Evolutionary conservation across 2,888 invertebrate genomes (phyloP), one percentile per base, ranked within the genome.

Genomic region (Mythimna vitellina): DNA sequence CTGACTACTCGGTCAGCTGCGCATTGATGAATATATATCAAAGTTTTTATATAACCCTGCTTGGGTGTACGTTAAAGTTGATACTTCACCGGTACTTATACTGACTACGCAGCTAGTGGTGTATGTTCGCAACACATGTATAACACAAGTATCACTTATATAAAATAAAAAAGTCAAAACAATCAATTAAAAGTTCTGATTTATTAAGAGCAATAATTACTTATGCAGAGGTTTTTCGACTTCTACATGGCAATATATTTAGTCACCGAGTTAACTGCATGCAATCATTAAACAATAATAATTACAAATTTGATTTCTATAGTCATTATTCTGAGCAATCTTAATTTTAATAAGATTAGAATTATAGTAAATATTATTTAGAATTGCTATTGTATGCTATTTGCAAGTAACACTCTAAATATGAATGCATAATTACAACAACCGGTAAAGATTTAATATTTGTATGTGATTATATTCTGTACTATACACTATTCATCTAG

Each of bases 351-450:
- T 66, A 60, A 66, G 67, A 60, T 65, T 66, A 54, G 20, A 62
- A 54, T 61, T 70, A 67, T 25, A 64, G 62, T 70, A 54, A 57
- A 66, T 56, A 62, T 51, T 56, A 58, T 57, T 58, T 58, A 68
- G 65, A 65, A 73, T 65, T 46, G 25, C 73, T 62, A 68, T 73
- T 73, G 60, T 80, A 80, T 65, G 69, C 68, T 80, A 74, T 68
- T 62, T 70, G 68, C 62, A 72, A 56, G 65, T 65, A 73, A 77
- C 74, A 69, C 60, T 64, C 68, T 76, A 82, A 72, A 68, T 68
- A 64, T 73, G 58, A 68, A 79, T 79, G 68, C 46, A 65, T 79
- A 61, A 61, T 79, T 77, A 67, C 60, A 80, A 80, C 75, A 78
- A 80, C 65, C 66, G 62, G 57, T 70, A 64, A 78, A 64, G 58